Base-by-base conservation (phyloP, 2,888 invertebrate genomes). In the Hydrotaea diabolus region DNA sequence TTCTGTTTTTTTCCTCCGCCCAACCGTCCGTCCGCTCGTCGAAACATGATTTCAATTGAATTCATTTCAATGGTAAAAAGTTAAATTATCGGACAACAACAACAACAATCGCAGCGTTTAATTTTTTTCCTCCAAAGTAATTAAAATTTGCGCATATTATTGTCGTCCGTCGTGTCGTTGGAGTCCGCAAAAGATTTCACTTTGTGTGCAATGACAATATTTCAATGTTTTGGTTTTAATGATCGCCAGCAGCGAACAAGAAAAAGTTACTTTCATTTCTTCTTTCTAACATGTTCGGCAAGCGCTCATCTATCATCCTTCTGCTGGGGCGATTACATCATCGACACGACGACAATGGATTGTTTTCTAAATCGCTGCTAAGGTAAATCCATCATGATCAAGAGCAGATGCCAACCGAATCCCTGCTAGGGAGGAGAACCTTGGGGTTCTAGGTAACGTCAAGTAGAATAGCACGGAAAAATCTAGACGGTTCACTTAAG, bases 11-110 rank as follows among this genome's bases (percentile, higher is more conserved):
- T 36, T 31, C 36, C 69, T 43, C 69, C 46, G 15, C 26, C 59
- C 49, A 13, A 4, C 49, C 49, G 2, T 43, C 43, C 15, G 43
- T 43, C 43, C 15, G 43, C 23, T 19, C 19, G 19, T 8, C 66
- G 77, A 77, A 80, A 80, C 83, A 83, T 77, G 83, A 83, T 77
- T 83, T 83, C 53, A 71, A 71, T 49, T 49, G n/a, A 49, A 49
- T 71, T 53, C n/a, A 71, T 53, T 71, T 71, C 49, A 71, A 26
- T 71, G 53, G 8, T n/a, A 17, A 49, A 49, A 15, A 31, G 26
- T 15, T 26, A 71, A 71, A 53, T 71, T 69, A 31, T 71, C 53
- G 31, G n/a, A 71, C 71, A 71, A 71, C 23, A 53, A 71, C 71
- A 53, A 53, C 31, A 31, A 31, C 31, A 31, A 31, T 31, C 3